A percentile compares a stretch with the other conserved stretches of the same genome.
Conservation (phyloP, 92 coral and sea anemone genomes). For the Virgularia gustaviana region DNA sequence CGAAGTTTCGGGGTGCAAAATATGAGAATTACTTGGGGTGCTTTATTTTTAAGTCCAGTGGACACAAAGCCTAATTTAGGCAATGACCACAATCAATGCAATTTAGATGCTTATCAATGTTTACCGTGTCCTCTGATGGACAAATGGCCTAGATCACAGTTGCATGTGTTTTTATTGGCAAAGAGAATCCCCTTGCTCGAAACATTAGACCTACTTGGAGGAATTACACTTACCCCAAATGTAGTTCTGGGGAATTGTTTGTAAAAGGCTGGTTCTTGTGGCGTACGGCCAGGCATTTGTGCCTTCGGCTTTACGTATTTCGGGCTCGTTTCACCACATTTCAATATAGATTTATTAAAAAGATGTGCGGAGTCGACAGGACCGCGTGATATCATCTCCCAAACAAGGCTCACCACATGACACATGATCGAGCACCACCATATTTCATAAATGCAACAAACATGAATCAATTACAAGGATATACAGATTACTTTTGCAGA, state of each 20-base stretch:
- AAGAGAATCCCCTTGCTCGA: not conserved
- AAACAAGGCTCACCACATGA: constrained; percentile 20
- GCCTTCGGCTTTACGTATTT: not conserved
- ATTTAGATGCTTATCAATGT: constrained; percentile 36
- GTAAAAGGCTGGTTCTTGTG: not conserved
- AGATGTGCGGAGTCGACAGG: constrained; percentile 27
- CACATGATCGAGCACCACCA: not conserved
- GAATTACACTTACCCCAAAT: too few species aligned
- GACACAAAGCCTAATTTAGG: constrained; percentile 3
- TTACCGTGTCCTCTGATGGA: constrained; percentile 11
- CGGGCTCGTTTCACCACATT: not conserved
- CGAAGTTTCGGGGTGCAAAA: not conserved
- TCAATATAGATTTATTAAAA: constrained; percentile 20
- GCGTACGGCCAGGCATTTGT: not conserved
- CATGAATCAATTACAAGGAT: too few species aligned
- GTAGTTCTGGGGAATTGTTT: too few species aligned
- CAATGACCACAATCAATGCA: constrained; percentile 35
- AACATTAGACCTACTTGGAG: too few species aligned
- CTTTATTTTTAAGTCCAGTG: not conserved
- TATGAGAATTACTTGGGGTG: not conserved
- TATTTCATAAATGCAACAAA: not conserved
- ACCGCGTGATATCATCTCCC: constrained; percentile 33
- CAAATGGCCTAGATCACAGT: not conserved
- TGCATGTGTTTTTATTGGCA: constrained; percentile 1
- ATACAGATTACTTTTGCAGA: too few species aligned